Conservation (phyloP, 2,888 invertebrate genomes). For the Terebella lapidaria region DNA sequence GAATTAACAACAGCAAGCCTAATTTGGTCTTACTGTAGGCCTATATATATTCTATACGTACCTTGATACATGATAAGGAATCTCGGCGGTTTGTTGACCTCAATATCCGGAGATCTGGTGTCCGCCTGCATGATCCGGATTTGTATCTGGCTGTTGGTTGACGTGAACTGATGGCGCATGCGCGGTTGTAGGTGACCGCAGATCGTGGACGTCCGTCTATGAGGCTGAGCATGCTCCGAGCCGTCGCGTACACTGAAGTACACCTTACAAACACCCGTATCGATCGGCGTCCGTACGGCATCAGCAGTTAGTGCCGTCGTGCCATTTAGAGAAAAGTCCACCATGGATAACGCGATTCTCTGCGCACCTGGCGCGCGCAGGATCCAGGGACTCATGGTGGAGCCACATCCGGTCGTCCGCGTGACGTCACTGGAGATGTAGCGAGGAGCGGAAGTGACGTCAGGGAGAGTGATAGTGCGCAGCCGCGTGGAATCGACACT, state of each 20-base stretch:
- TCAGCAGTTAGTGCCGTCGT: not conserved
- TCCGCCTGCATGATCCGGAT: not conserved
- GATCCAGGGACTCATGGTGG: not conserved
- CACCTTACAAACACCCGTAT: not conserved
- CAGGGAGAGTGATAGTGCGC: not conserved
- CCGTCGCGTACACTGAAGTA: not conserved
- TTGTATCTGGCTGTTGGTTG: not conserved
- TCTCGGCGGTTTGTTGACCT: not conserved
- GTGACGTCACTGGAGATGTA: constrained; percentile 3
- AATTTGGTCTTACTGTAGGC: no score
- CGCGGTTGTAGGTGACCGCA: not conserved
- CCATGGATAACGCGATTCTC: not conserved
- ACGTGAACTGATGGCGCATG: not conserved
- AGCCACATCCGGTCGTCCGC: not conserved
- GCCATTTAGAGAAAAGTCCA: not conserved
- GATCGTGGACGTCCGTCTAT: not conserved
- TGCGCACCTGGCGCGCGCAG: not conserved
- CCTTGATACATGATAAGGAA: not conserved
- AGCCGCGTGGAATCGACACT: not conserved
- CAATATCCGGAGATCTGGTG: not conserved
- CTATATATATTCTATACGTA: not conserved
- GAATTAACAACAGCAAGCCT: no score
- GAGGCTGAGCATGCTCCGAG: not conserved
- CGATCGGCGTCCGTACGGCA: not conserved
- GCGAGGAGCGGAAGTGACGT: not conserved